Evolutionary conservation across 2,113 vertebrate species (phyloP).

Genomic region (Indri indri): DNA sequence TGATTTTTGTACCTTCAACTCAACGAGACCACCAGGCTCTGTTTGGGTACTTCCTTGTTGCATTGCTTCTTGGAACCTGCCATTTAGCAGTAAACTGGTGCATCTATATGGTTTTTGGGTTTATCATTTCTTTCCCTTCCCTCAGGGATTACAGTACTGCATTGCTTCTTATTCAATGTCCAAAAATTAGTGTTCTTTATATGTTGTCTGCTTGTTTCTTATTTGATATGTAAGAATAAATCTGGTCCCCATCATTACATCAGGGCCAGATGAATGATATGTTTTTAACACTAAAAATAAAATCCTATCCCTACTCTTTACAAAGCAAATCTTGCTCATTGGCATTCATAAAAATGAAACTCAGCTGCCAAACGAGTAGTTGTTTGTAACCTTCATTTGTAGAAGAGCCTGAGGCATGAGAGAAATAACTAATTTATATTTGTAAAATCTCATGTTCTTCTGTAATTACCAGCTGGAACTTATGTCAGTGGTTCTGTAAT

Average conservation of each 20-base stretch:
- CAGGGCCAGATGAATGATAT: background rate
- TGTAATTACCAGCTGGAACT: background rate
- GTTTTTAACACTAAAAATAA: background rate
- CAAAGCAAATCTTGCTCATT: background rate
- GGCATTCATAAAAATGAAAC: background rate
- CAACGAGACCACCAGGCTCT: background rate
- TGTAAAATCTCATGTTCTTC: background rate
- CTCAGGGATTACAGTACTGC: background rate
- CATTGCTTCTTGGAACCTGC: background rate
- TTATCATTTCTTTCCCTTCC: background rate
- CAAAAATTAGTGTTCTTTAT: background rate
- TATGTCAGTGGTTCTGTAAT: background rate
- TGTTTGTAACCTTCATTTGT: constrained; percentile 19
- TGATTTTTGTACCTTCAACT: background rate
- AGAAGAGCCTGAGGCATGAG: background rate
- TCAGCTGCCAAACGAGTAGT: background rate
- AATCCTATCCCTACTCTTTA: background rate
- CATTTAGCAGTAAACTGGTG: background rate
- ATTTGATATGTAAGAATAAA: background rate
- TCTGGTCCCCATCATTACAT: background rate
- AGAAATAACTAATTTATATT: background rate
- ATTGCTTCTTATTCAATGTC: background rate
- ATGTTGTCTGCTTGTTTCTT: background rate
- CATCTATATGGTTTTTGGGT: background rate
- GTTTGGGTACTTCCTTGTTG: background rate